Base-by-base conservation (phyloP, 2,888 invertebrate species). In the Cataglyphis albicans region DNA sequence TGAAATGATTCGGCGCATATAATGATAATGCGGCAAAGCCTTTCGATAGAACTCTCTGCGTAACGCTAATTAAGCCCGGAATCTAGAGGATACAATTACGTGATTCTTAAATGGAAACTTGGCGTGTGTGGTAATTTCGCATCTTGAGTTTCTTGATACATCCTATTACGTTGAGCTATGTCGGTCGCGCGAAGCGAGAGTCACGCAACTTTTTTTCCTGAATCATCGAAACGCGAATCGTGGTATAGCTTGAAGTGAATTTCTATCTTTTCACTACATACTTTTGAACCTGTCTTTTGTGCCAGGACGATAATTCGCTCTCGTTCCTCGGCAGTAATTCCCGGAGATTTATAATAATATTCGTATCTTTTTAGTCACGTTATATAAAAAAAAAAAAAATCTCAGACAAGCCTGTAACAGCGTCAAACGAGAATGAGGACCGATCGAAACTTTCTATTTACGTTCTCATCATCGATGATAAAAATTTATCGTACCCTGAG, bases 91-190 rank as follows among this genome's bases (percentile, higher is more conserved):
- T 41, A 76, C 76, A 76, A 76, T 76, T 67, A 76, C 55, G 38
- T 55, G 76, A 75, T 67, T 76, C 76, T 55, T 76, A 67, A 76
- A 76, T 76, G 76, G 76, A 76, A 76, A 67, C 76, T 2, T 55
- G 67, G 76, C 52, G 55, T 76, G 67, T 76, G 76, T 76, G 55
- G 76, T 76, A 76, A 76, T 67, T 67, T 55, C n/a, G 76, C 76
- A 38, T 67, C 76, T 65, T 12, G 55, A 38, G 55, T 76, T 67
- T 76, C 76, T 76, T 29, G 76, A 76, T 67, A 65, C 29, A 61
- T 65, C 76, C 76, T 76, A 76, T 76, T 76, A 76, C 76, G 76
- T 65, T 55, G 76, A 76, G 38, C 67, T 76, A 67, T 76, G 76
- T 76, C 67, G 67, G 76, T 41, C 55, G 67, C 38, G 55, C 55